Evolutionary conservation across 2,797 vertebrate genomes (phyloP), one percentile per base, ranked within the genome.

Genomic region (Hafferia zeledoni): DNA sequence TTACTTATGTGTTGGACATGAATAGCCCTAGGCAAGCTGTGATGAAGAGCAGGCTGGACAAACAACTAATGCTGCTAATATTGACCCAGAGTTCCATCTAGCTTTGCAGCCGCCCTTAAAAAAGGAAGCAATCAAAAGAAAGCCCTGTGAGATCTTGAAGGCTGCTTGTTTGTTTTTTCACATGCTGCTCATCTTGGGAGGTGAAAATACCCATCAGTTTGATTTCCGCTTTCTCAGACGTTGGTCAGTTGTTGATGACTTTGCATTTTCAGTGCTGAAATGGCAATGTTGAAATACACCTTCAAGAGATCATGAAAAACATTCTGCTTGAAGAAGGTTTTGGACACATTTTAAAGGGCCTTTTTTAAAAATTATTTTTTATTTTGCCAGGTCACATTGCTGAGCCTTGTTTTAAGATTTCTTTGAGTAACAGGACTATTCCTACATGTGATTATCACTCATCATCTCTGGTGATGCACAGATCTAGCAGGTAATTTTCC

Each of bases 81-180:
- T 22, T 96, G 95, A 93, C 88, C 74, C 83, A 80, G 67, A 87
- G 30, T 68, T 91, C 77, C 49, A 68, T 84, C 88, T 83, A 93
- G 56, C 74, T 94, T 87, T 89, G 77, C 78, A 84, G 31, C 28
- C 15, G 19, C 10, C 56, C 88, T 94, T 90, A 76, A 90, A 93
- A 89, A 91, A 89, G 83, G 80, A 94, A 95, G 68, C 80, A 88
- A 94, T 94, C 92, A 93, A 91, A 96, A 90, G 63, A 94, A 94
- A 95, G 46, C 72, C 37, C 83, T 57, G 44, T 82, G 83, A 82
- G 70, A 84, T 94, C 81, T 67, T 80, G 63, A 90, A 77, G 53
- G 27, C 59, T 56, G 43, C 64, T 89, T 96, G 93, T 96, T 96
- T 96, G 89, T 93, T 94, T 96, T 96, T 96, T 91, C 89, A 93